Conservation (phyloP, 2,888 invertebrate genomes). For the Chrysotoxum bicinctum region DNA sequence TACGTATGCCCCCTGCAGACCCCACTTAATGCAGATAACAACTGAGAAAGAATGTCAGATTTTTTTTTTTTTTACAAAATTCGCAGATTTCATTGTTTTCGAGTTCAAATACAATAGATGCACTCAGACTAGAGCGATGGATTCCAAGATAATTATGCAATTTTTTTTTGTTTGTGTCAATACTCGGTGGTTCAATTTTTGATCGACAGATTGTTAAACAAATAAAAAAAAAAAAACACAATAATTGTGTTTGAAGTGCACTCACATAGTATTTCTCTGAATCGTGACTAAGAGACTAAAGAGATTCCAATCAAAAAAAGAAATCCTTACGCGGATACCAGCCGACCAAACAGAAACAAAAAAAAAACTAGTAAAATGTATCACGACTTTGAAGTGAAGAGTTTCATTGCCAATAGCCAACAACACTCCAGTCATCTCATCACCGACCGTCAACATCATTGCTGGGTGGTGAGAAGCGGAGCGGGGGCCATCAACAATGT, state of each 20-base stretch:
- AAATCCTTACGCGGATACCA: slow-evolving; percentile 24
- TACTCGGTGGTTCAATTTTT: slow-evolving; percentile 27
- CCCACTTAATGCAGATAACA: slow-evolving; percentile 35
- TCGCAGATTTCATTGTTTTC: slow-evolving; percentile 19
- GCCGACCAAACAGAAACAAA: background rate
- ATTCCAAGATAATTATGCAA: slow-evolving; percentile 25
- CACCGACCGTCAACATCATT: background rate
- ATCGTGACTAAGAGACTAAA: slow-evolving; percentile 62
- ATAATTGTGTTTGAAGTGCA: slow-evolving; percentile 30
- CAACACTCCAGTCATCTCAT: background rate
- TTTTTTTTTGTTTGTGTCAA: background rate
- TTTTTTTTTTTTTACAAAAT: background rate
- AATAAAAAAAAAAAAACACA: background rate
- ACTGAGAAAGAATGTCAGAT: slow-evolving; percentile 18
- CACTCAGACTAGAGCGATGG: slow-evolving; percentile 1
- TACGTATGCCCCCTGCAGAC: background rate
- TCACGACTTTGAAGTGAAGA: slow-evolving; percentile 61
- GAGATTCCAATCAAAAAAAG: slow-evolving; percentile 33
- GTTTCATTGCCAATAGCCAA: slow-evolving; percentile 58
- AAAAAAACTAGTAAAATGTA: slow-evolving; percentile 1
- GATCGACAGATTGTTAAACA: slow-evolving; percentile 42
- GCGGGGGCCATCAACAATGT: slow-evolving; percentile 15
- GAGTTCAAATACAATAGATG: background rate
- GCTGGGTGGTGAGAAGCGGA: background rate
- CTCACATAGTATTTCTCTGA: slow-evolving; percentile 32